Evolutionary conservation across 2,888 invertebrate species (phyloP).

Genomic region (Andrena chrysosceles): DNA sequence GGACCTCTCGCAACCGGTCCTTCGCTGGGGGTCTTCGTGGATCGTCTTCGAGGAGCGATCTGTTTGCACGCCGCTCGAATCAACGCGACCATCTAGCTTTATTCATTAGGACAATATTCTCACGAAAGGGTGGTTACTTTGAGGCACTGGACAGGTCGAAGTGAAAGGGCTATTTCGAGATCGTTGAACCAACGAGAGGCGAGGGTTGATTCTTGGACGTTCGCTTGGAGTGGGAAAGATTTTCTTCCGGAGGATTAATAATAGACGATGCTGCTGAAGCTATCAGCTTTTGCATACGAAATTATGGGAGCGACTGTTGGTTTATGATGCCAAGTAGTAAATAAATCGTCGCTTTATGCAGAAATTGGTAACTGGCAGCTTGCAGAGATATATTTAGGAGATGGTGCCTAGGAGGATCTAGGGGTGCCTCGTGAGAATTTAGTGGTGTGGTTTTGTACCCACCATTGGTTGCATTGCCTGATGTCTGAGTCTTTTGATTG

Average conservation of each 20-base stretch:
- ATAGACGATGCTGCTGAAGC: background rate
- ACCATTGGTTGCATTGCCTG: background rate
- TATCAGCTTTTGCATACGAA: conserved; percentile 54
- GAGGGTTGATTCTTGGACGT: conserved; percentile 16
- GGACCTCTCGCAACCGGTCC: conserved; percentile 76
- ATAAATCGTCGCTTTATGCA: conserved; percentile 43
- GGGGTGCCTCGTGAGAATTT: conserved; percentile 30
- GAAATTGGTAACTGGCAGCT: background rate
- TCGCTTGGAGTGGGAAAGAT: background rate
- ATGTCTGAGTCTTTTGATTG: background rate
- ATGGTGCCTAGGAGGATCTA: background rate
- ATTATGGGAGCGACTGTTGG: conserved; percentile 48
- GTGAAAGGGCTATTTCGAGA: conserved; percentile 6
- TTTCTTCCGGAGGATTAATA: conserved; percentile 1
- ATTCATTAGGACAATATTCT: conserved; percentile 77
- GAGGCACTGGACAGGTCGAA: conserved; percentile 19
- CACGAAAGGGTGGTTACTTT: conserved; percentile 61
- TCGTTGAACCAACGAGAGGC: conserved; percentile 38
- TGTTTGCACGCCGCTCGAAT: conserved; percentile 38
- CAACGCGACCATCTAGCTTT: conserved; percentile 71
- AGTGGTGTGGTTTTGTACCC: background rate
- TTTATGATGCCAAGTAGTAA: conserved; percentile 3
- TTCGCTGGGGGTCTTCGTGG: conserved; percentile 70
- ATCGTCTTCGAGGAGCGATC: conserved; percentile 33
- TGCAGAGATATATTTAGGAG: background rate